Percentiles rank a stretch among this genome's conserved stretches.
These are phyloP conservation scores for Procambarus virginalis DNA, from an alignment of 1,140 invertebrate genomes.

Conservation along the genomic window DNA sequence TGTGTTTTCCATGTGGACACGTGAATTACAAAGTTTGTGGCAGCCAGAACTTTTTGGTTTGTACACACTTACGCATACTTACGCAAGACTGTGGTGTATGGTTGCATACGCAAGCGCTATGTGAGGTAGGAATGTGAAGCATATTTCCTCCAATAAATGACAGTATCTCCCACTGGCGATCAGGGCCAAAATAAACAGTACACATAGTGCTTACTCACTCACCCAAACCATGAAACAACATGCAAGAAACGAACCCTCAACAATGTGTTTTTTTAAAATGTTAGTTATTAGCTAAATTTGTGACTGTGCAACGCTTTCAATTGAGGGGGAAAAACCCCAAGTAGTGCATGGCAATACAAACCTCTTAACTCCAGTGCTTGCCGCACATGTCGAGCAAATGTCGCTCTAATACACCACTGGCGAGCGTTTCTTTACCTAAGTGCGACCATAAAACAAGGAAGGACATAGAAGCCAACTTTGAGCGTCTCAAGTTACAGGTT, in stretches of 20 bases:
- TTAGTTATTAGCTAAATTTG: too few relatives aligned
- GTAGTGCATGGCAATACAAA: neutral
- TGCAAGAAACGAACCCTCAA: too few relatives aligned
- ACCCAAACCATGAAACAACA: too few relatives aligned
- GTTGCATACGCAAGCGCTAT: neutral
- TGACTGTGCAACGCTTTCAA: too few relatives aligned
- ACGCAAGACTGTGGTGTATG: too few relatives aligned
- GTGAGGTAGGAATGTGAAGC: neutral
- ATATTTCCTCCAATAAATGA: neutral
- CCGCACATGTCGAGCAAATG: neutral
- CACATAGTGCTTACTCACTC: too few relatives aligned
- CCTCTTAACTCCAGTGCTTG: neutral
- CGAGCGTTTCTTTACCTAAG: neutral
- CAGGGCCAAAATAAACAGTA: too few relatives aligned
- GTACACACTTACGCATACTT: too few relatives aligned
- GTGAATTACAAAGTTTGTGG: too few relatives aligned
- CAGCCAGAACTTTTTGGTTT: too few relatives aligned
- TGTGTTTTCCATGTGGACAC: neutral
- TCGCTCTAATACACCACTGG: neutral
- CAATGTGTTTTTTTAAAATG: too few relatives aligned
- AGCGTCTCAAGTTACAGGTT: neutral
- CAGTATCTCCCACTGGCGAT: neutral
- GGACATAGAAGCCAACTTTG: neutral
- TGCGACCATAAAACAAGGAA: neutral
- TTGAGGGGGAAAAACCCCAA: too few relatives aligned